Evolutionary conservation across 1,140 invertebrate genomes (phyloP), one percentile per base, ranked within the genome.

Genomic region (Carposina sasakii): DNA sequence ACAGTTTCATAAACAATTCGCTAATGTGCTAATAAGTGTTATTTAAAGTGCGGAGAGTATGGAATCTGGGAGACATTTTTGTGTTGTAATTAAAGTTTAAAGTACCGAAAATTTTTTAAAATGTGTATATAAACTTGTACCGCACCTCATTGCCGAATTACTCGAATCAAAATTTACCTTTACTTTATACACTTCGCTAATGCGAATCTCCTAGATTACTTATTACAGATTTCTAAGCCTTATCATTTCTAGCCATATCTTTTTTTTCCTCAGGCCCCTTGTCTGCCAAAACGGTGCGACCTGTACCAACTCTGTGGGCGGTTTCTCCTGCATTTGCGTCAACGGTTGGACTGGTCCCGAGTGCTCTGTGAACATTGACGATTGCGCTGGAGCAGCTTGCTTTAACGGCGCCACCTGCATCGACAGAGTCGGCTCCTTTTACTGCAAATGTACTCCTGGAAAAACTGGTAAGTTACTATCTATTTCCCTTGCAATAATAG

Each of bases 341-440:
- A 98, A 97, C 69, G 96, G 96, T 13, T 98, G 96, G 95, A 94
- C 93, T 0, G 96, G 96, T 2, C 87, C 91, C 0, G 94, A 97
- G 67, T 98, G 96, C 78, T 94, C 93, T 13, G 89, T 93, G 60
- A 98, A 98, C 85, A 96, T 97, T 62, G 95, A 98, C 76, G 96
- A 98, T 77, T 98, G 96, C 73, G 92, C 92, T 1, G 92, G 91
- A 16, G 94, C 94, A 0, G 94, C 96, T 0, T 99, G 98, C 79
- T 96, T 97, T 82, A 97, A 99, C 69, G 97, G 96, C 0, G 97
- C 96, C 21, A 99, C 96, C 0, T 99, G 98, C 77, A 94, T 97
- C 58, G 97, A 99, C 69, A 88, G 94, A 15, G 96, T 98, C 22
- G 97, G 95, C 10, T 92, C 94, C 46, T 99, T 98, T 85, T 93